These are phyloP conservation scores for Philonicus albiceps DNA, from an alignment of 2,888 invertebrate genomes.

Conservation along the genomic window DNA sequence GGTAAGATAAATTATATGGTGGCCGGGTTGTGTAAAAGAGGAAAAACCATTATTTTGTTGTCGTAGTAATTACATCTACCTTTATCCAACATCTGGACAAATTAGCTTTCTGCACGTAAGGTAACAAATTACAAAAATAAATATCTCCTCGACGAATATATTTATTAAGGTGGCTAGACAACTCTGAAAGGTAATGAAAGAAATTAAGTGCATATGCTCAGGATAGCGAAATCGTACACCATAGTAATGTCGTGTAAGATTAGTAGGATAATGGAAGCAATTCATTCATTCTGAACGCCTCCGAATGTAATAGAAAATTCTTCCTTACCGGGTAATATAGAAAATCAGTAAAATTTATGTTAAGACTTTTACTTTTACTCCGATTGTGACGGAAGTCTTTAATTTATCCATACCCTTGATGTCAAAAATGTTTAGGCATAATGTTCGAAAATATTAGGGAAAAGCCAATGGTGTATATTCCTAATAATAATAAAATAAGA, in stretches of 20 bases:
- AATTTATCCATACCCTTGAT: neutral
- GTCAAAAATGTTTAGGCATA: neutral
- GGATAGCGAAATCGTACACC: neutral
- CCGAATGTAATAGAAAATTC: neutral
- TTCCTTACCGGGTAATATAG: neutral
- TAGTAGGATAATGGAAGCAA: neutral
- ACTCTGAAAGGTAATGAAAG: neutral
- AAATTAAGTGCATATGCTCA: neutral
- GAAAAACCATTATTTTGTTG: neutral
- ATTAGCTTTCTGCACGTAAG: neutral
- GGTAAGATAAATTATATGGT: neutral
- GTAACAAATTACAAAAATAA: neutral
- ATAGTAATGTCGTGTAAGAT: neutral
- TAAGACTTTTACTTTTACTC: neutral
- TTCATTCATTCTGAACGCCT: neutral
- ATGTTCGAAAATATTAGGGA: neutral
- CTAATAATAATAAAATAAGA: neutral
- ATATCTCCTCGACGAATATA: neutral
- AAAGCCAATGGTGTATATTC: neutral
- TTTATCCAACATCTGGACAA: neutral
- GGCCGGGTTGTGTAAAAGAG: neutral
- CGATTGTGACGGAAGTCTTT: neutral
- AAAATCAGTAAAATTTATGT: neutral
- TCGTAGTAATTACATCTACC: neutral
- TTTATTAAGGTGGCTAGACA: neutral